Conservation (phyloP, 1,140 invertebrate species). For the Chrysoperla carnea region DNA sequence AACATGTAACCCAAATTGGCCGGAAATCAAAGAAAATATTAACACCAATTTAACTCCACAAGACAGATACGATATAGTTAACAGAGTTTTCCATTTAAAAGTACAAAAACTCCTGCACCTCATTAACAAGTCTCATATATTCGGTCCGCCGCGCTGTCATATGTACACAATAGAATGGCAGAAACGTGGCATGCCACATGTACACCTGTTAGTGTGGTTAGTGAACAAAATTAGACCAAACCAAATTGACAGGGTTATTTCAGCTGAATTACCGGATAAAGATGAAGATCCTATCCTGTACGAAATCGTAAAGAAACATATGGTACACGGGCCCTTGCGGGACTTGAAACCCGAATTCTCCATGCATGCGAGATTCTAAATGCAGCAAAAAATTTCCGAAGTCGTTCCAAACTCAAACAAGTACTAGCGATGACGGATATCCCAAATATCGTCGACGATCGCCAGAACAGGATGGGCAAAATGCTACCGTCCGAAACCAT, state of each 20-base stretch:
- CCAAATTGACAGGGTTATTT: constrained; percentile 19
- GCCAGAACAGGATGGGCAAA: too few species aligned
- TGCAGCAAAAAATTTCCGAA: constrained; percentile 4
- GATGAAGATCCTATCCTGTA: constrained; percentile 12
- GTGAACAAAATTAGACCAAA: constrained; percentile 17
- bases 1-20: constrained; percentile 10
- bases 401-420: constrained; percentile 1
- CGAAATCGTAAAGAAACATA: constrained; percentile 11
- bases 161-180: constrained; percentile 10
- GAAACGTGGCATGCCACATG: constrained; percentile 29
- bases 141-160: constrained; percentile 9
- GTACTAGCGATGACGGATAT: neutral
- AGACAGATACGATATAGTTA: constrained; percentile 13
- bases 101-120: constrained; percentile 11
- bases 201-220: constrained; percentile 23
- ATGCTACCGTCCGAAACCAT: too few species aligned
- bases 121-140: constrained; percentile 11
- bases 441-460: neutral
- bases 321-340: constrained; percentile 20
- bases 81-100: constrained; percentile 14
- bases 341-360: constrained; percentile 3
- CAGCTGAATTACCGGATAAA: constrained; percentile 22
- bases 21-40: constrained; percentile 14
- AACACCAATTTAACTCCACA: constrained; percentile 9
- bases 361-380: constrained; percentile 1